Conservation (phyloP, 2,797 vertebrate species). For the Artibeus jamaicensis region DNA sequence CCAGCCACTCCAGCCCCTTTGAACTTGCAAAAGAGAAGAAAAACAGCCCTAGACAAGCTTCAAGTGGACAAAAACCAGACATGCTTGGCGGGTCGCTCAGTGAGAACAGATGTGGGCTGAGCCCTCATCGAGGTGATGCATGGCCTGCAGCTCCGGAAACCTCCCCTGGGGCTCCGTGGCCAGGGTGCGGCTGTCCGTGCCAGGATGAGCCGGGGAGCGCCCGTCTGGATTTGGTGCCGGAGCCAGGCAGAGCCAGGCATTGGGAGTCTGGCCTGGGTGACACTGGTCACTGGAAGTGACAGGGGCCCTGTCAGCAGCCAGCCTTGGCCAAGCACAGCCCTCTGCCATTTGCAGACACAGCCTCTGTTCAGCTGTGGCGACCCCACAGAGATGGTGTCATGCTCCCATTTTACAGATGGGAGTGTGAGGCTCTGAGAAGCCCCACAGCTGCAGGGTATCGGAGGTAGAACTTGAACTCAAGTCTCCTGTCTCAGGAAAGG, state of each 20-base stretch:
- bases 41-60: conserved; percentile 73
- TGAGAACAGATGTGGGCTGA: conserved; percentile 83
- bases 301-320: accelerated
- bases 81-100: conserved; percentile 79
- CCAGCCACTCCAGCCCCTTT: conserved; percentile 82
- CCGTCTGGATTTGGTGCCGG: background rate
- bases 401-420: background rate
- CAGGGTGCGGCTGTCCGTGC: background rate
- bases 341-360: background rate
- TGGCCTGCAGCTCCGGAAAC: conserved; percentile 54
- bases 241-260: background rate
- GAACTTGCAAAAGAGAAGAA: conserved; percentile 77
- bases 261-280: background rate
- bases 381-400: accelerated
- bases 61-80: conserved; percentile 84
- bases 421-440: background rate
- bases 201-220: background rate
- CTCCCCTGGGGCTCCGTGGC: background rate
- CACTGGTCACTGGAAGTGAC: accelerated
- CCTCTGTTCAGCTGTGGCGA: accelerated
- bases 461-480: background rate
- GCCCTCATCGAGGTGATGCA: conserved; percentile 79
- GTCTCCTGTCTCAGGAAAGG: background rate
- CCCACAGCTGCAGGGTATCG: background rate
- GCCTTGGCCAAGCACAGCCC: background rate